A percentile compares a stretch with the other conserved stretches of the same genome.
Conservation (phyloP, 2,797 vertebrate species). For the Coregonus sp. region DNA sequence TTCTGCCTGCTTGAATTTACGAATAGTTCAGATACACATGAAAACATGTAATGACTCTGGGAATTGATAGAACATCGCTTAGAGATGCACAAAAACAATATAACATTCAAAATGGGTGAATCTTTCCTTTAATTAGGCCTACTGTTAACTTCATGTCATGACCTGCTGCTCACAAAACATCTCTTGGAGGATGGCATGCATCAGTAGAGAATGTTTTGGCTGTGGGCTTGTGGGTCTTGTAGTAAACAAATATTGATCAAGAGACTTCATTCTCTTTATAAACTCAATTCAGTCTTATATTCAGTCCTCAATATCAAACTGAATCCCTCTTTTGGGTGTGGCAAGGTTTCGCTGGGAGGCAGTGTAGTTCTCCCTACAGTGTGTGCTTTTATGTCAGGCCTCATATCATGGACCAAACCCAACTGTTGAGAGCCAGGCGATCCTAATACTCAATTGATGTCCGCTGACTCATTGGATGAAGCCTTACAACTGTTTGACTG, state of each 20-base stretch:
- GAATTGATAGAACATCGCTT: too few species aligned
- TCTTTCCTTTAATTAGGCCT: neutral
- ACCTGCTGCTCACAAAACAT: neutral
- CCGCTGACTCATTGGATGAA: constrained; percentile 16
- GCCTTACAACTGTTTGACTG: neutral
- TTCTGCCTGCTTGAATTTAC: too few species aligned
- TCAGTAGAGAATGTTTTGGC: neutral
- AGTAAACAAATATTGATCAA: neutral
- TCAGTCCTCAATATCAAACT: neutral
- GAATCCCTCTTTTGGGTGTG: neutral
- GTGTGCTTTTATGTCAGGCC: constrained; percentile 7
- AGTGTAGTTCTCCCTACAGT: neutral
- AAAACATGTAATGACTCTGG: too few species aligned
- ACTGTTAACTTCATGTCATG: neutral
- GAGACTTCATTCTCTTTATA: neutral
- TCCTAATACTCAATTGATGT: neutral
- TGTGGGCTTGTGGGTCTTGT: neutral
- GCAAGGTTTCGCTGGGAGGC: constrained; percentile 4
- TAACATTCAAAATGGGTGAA: too few species aligned
- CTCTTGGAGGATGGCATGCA: neutral
- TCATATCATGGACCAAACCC: neutral
- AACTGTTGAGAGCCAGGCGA: constrained; percentile 16
- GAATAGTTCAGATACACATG: too few species aligned
- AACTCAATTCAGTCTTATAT: neutral
- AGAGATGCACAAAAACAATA: too few species aligned